phyloP scores from a whole-genome alignment of 2,113 vertebrate genomes.

The Caracal caracal region DNA sequence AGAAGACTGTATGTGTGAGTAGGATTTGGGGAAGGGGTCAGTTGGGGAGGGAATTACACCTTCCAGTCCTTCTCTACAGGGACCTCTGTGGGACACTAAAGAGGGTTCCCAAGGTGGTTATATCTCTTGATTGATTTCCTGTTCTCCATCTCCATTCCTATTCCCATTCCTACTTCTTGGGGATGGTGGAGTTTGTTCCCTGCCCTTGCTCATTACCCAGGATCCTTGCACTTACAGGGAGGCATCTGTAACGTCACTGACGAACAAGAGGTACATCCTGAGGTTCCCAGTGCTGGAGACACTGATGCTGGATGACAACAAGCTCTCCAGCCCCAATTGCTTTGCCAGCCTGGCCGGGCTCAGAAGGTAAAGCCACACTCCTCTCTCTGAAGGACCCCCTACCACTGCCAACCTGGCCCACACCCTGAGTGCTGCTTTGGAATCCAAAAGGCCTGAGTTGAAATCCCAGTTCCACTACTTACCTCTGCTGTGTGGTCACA shows the following conservation, averaged over 20 bases:
- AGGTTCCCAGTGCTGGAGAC: slow-evolving; percentile 88
- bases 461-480: background rate
- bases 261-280: slow-evolving; percentile 67
- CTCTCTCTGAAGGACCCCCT: background rate
- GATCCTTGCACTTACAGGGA: slow-evolving; percentile 67
- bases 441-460: background rate
- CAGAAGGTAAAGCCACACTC: slow-evolving; percentile 82
- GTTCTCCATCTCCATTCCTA: background rate
- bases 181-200: background rate
- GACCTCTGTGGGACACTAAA: background rate
- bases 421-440: background rate
- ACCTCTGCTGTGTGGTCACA: background rate
- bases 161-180: background rate
- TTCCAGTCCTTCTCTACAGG: background rate
- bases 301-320: slow-evolving; percentile 90
- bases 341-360: slow-evolving; percentile 88
- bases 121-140: background rate
- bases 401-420: background rate
- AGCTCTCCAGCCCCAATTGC: slow-evolving; percentile 84
- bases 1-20: background rate
- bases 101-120: background rate
- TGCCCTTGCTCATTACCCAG: slow-evolving; percentile 11
- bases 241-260: slow-evolving; percentile 5
- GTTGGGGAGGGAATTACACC: background rate
- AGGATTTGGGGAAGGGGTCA: background rate